phyloP scores from a whole-genome alignment of 2,797 vertebrate genomes.

The Gymnothorax reevesii region DNA sequence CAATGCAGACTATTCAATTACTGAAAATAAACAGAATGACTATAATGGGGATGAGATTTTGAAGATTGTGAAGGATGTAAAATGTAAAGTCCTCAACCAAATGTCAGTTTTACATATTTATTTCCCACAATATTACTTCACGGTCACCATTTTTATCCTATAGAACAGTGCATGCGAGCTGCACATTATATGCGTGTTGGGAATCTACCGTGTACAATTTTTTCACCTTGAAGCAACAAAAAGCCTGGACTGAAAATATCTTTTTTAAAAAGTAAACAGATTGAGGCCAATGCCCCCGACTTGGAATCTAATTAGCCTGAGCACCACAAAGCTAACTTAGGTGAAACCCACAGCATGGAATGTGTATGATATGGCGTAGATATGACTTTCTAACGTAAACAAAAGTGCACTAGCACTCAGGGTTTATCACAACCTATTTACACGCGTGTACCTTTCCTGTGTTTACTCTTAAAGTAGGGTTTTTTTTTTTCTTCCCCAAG shows the following conservation, averaged over 20 bases:
- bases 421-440: no score
- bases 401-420: not conserved
- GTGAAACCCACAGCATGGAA: not conserved
- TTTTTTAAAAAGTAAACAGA: no score
- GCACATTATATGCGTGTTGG: no score
- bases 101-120: not conserved
- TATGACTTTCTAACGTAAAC: not conserved
- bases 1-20: not conserved
- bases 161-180: no score
- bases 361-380: not conserved
- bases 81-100: not conserved
- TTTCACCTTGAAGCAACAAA: no score
- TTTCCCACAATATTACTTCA: no score
- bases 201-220: no score
- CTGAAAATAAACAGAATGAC: not conserved
- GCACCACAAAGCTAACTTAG: not conserved
- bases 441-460: not conserved
- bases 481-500: not conserved
- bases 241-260: no score
- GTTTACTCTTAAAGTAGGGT: not conserved
- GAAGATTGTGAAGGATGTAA: not conserved
- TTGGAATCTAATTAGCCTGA: not conserved
- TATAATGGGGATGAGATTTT: not conserved
- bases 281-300: not conserved
- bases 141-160: no score